Base-by-base conservation (phyloP, 2,888 invertebrate species). In the Stratiomys singularior region DNA sequence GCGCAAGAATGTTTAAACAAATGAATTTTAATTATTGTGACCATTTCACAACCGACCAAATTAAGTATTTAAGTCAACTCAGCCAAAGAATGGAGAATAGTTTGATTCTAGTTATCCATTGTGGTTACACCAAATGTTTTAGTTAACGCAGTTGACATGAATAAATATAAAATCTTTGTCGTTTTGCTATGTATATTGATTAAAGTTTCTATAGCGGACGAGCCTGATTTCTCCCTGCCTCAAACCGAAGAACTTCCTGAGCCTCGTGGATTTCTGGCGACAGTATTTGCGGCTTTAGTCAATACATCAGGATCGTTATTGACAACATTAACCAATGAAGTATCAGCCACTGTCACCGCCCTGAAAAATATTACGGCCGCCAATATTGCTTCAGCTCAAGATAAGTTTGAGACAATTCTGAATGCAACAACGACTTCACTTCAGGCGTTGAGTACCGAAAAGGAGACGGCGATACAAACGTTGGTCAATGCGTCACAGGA, bases 301-400 rank as follows among this genome's bases (percentile, higher is more conserved):
- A 76, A 76, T 30, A 76, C 76, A 1, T 76, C 76, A 13, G 64
- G 64, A 21, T 37, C 64, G 11, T 23, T 76, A 27, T 27, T 76
- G n/a, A 21, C 18, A 25, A 76, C 76, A 0, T 18, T 76, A 1
- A 47, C 63, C 7, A 76, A 76, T 64, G 30, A 76, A 25, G 30
- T 44, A 27, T 13, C 30, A 46, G 47, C 23, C 7, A 47, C 64
- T n/a, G 47, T 76, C 23, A 18, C 18, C 1, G 64, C 46, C n/a
- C 15, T 76, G n/a, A 60, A 46, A 18, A 76, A 76, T 25, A 30
- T 58, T 9, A 47, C 76, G n/a, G 13, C 44, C 5, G 21, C n/a
- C 1, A 76, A 63, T 46, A 25, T 63, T 5, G 21, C 28, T 47
- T 46, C 64, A 13, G 46, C 76, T 47, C 37, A 58, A 18, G 63